Conservation (phyloP, 2,888 invertebrate genomes). For the Nomada hirtipes region DNA sequence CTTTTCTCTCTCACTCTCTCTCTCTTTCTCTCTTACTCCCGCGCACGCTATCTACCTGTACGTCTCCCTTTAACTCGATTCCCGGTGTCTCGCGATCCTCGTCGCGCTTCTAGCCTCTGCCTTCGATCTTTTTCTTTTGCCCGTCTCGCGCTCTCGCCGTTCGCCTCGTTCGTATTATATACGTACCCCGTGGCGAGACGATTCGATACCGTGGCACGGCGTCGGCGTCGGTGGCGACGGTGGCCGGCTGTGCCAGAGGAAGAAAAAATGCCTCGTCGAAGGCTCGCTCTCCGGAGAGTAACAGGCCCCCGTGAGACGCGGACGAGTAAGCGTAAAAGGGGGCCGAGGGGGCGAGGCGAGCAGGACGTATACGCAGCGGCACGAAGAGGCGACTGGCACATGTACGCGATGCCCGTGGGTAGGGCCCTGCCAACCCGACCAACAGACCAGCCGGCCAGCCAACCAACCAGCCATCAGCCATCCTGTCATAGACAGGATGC, state of each 20-base stretch:
- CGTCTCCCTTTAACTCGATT: slow-evolving; percentile 32
- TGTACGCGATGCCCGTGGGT: slow-evolving; percentile 67
- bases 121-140: slow-evolving; percentile 27
- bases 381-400: slow-evolving; percentile 57
- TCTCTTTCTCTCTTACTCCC: slow-evolving; percentile 5
- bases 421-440: slow-evolving; percentile 72
- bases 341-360: slow-evolving; percentile 38
- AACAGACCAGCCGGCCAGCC: slow-evolving; percentile 44
- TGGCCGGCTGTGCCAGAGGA: slow-evolving; percentile 67
- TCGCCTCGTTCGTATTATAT: neutral
- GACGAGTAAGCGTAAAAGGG: slow-evolving; percentile 62
- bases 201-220: slow-evolving; percentile 70
- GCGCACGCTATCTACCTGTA: neutral
- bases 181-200: slow-evolving; percentile 65
- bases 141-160: slow-evolving; percentile 35
- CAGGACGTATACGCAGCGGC: slow-evolving; percentile 47
- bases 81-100: slow-evolving; percentile 32
- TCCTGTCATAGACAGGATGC: slow-evolving; percentile 83
- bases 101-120: slow-evolving; percentile 23
- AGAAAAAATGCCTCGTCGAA: slow-evolving; percentile 69
- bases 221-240: slow-evolving; percentile 48
- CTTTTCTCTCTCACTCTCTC: slow-evolving; percentile 21
- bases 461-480: slow-evolving; percentile 80
- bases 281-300: slow-evolving; percentile 69
- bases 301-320: slow-evolving; percentile 80